Base-by-base conservation (phyloP, 2,113 vertebrate species). In the Labeo rohita region DNA sequence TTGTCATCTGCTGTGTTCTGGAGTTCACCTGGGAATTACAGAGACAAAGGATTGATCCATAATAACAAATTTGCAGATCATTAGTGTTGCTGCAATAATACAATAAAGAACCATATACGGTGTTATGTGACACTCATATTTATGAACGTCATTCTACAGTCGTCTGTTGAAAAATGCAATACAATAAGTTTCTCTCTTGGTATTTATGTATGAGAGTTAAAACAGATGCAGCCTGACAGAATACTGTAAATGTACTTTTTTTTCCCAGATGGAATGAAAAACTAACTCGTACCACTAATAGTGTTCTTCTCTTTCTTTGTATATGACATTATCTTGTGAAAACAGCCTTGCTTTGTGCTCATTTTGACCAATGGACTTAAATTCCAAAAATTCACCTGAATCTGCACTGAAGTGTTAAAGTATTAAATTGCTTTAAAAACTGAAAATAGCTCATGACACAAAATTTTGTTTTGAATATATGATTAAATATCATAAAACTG, bases 1-100 rank as follows among this genome's bases (percentile, higher is more conserved):
- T 56, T 79, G 21, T 45, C 36, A 61, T 63, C 77, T 80, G 36
- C 77, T 56, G 61, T 63, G 63, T 80, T 47, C 34, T 59, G 34
- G 5, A n/a, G 52, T 59, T 80, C 78, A 45, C 21, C 13, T 80
- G 56, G 21, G 6, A 45, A 63, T 61, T 79, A 59, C 36, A 45
- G 8, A 79, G 50, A 21, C 13, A 43, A 59, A 45, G 2, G 13
- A 49, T 15, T 7, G 39, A 80, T 65, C 11, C 39, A 80, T 28
- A 18, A 28, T 49, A 11, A 43, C 11, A 21, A 13, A 43, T 43
- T 23, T 15, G 77, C 54, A 45, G 36, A n/a, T 5, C 39, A 39
- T 39, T 39, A 39, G 39, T 34, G 9, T 52, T 61, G 43, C 10
- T 80, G 21, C 39, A 45, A 23, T 13, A 63, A 39, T 45, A 45